Evolutionary conservation across 2,797 vertebrate genomes (phyloP).

Genomic region (Eidolon dupreanum): DNA sequence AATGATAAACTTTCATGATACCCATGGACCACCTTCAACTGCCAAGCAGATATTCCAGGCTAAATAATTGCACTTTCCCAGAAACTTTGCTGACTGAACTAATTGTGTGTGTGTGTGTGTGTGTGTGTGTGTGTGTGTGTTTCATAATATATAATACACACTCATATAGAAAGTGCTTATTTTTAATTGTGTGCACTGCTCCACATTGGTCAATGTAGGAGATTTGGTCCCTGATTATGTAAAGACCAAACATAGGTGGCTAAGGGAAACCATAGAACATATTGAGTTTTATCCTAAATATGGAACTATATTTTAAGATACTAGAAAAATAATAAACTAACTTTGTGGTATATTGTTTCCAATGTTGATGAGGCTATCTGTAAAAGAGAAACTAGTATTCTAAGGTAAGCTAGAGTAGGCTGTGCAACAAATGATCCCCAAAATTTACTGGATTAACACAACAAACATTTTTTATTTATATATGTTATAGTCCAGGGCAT

Average conservation of each 20-base stretch:
- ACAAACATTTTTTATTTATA: neutral
- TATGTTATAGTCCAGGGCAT: neutral
- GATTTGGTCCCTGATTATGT: neutral
- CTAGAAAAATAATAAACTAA: conserved; percentile 47
- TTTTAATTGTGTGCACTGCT: neutral
- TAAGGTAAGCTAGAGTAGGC: neutral
- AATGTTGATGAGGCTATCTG: conserved; percentile 9
- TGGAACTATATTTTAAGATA: conserved; percentile 32
- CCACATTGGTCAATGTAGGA: neutral
- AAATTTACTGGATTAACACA: neutral
- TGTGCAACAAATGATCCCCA: neutral
- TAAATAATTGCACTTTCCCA: neutral
- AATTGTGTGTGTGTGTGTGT: too few species aligned
- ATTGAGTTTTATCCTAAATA: conserved; percentile 50
- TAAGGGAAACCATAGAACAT: neutral
- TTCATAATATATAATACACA: neutral
- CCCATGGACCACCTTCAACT: neutral
- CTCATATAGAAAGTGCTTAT: neutral
- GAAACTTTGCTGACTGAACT: neutral
- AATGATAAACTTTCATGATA: neutral
- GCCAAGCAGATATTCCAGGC: neutral
- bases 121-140: too few species aligned
- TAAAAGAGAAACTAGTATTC: conserved; percentile 43
- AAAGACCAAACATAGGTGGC: conserved; percentile 23
- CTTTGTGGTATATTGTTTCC: neutral